Percentiles rank a stretch among this genome's conserved stretches.
Conservation (phyloP, 2,888 invertebrate species). For the Orthosia incerta region DNA sequence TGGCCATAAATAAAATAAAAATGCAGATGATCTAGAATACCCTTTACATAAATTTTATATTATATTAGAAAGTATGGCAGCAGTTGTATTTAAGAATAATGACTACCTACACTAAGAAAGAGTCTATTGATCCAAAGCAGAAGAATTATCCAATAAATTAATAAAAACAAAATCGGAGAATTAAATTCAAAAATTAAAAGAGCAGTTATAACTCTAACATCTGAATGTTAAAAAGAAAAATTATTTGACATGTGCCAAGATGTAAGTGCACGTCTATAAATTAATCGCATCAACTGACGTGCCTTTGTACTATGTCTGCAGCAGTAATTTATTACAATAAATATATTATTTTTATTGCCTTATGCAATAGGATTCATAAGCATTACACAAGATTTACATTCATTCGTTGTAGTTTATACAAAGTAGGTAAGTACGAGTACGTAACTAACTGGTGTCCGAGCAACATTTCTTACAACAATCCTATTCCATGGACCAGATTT, state of each 20-base stretch:
- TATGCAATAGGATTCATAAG: slow-evolving; percentile 59
- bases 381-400: slow-evolving; percentile 58
- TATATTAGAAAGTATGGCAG: not conserved
- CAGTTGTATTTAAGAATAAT: not conserved
- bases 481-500: slow-evolving; percentile 47
- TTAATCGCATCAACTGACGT: slow-evolving; percentile 50
- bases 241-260: slow-evolving; percentile 54
- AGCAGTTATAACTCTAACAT: slow-evolving; percentile 17
- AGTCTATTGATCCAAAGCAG: not conserved
- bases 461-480: slow-evolving; percentile 54
- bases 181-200: slow-evolving; percentile 1
- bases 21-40: not conserved
- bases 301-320: slow-evolving; percentile 49
- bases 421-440: slow-evolving; percentile 26
- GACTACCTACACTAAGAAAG: not conserved
- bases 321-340: slow-evolving; percentile 54
- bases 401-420: slow-evolving; percentile 39
- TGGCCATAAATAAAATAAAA: not conserved
- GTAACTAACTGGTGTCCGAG: slow-evolving; percentile 31
- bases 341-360: slow-evolving; percentile 58
- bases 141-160: not conserved
- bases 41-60: not conserved
- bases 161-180: not conserved
- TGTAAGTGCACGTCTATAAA: slow-evolving; percentile 53
- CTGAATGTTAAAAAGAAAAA: slow-evolving; percentile 28